Conservation (phyloP, 2,797 vertebrate genomes). For the Acanthiza pusilla region DNA sequence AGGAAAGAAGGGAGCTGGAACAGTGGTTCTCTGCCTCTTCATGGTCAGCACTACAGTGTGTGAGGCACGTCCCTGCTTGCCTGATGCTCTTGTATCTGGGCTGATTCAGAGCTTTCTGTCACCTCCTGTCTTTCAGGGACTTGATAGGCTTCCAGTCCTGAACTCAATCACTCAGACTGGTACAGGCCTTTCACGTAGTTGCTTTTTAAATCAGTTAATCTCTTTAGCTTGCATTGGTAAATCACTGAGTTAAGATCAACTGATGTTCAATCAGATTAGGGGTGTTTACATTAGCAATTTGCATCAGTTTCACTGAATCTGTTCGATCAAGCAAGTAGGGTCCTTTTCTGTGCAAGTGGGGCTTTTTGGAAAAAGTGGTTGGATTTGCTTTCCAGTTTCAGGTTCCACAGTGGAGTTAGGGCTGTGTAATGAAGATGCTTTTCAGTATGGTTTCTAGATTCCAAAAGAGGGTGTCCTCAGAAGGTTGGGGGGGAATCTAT, state of each 20-base stretch:
- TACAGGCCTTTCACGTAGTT: neutral
- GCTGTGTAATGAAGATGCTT: neutral
- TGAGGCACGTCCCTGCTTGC: neutral
- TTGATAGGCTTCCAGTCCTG: neutral
- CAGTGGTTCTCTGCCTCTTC: neutral
- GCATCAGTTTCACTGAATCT: neutral
- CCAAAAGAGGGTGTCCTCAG: neutral
- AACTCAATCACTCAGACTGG: neutral
- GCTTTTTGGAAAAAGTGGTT: neutral
- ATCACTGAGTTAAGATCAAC: constrained; percentile 19
- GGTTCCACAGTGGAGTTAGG: neutral
- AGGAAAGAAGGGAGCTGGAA: neutral
- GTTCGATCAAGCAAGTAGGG: neutral
- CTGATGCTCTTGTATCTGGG: neutral
- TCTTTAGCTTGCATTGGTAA: neutral
- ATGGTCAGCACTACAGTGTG: neutral
- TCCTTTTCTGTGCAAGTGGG: neutral
- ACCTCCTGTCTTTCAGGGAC: neutral
- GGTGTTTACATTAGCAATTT: neutral
- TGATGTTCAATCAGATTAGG: neutral
- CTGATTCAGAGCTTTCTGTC: neutral
- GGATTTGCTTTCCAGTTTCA: neutral
- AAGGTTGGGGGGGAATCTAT: neutral
- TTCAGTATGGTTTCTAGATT: neutral
- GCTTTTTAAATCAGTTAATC: constrained; percentile 38